phyloP scores from a whole-genome alignment of 2,888 invertebrate species.

The Acronicta leporina region DNA sequence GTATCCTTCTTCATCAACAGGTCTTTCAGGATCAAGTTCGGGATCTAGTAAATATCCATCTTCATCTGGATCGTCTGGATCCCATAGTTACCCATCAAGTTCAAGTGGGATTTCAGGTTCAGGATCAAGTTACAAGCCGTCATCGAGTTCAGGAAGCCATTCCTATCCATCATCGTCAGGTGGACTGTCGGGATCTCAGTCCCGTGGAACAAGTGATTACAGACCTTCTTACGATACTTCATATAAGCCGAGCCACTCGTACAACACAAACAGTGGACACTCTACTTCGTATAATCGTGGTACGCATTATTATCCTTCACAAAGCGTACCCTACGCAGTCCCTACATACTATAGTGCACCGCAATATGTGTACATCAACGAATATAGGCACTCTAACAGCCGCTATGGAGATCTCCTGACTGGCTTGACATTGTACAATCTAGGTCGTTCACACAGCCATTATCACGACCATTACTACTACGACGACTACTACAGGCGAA shows the following conservation, averaged over 20 bases:
- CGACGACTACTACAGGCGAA: constrained; percentile 78
- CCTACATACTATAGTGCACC: constrained; percentile 68
- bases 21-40: constrained; percentile 37
- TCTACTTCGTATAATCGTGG: constrained; percentile 17
- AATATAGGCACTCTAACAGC: constrained; percentile 80
- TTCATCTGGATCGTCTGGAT: constrained; percentile 20
- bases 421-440: constrained; percentile 80
- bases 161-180: constrained; percentile 21
- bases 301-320: constrained; percentile 13
- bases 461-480: constrained; percentile 77
- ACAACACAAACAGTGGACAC: constrained; percentile 49
- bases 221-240: constrained; percentile 20
- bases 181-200: constrained; percentile 28
- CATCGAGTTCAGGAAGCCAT: constrained; percentile 11
- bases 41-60: constrained; percentile 29
- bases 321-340: constrained; percentile 21
- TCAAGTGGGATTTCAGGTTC: constrained; percentile 13
- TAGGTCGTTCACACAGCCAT: constrained; percentile 78
- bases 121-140: constrained; percentile 3
- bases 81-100: constrained; percentile 15
- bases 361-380: constrained; percentile 77
- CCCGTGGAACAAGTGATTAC: constrained; percentile 15
- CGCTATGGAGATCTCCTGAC: constrained; percentile 79
- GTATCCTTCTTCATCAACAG: constrained; percentile 46
- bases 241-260: constrained; percentile 45